Base-by-base conservation (phyloP, 1,140 invertebrate genomes). In the Globodera rostochiensis region DNA sequence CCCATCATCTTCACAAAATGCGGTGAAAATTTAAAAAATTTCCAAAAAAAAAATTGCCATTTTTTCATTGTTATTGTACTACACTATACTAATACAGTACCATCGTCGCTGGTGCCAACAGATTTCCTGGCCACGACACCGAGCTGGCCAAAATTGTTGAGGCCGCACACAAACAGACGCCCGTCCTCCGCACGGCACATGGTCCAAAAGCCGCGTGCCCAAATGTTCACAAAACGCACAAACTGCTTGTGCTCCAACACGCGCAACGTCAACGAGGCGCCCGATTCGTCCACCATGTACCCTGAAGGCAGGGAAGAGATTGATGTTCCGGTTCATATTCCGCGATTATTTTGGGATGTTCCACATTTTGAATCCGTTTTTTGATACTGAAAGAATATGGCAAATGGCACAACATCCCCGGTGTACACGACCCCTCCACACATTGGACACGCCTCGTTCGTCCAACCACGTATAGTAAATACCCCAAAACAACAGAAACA, bases 201-300 rank as follows among this genome's bases (percentile, higher is more conserved):
- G 11, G 87, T 88, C 88, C 88, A 89, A 66, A 78, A 88, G 7
- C 88, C 88, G 57, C 87, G 86, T n/a, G 88, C 88, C 69, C 86
- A 88, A n/a, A 89, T 80, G 77, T 89, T 78, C 15, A 74, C 79
- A 46, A 88, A 89, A 36, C 79, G 75, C n/a, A 87, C 49, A 36
- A 85, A 78, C 77, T 87, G 84, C 19, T 76, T 15, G 67, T 81
- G 77, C 47, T 88, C 74, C 15, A 87, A 21, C 11, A 88, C 79
- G 8, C 67, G 49, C 50, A 85, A 76, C 7, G 74, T 71, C 6
- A 88, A 74, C 66, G 64, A 64, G 3, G 79, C 80, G 9, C 85
- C 87, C 3, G 85, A 85, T 19, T 82, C 77, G 21, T 86, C 84
- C n/a, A 70, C 80, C 81, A 86, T 86, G 75, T 64, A 86, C 66